phyloP scores from a whole-genome alignment of 1,140 invertebrate species.

The Melitaea cinxia region DNA sequence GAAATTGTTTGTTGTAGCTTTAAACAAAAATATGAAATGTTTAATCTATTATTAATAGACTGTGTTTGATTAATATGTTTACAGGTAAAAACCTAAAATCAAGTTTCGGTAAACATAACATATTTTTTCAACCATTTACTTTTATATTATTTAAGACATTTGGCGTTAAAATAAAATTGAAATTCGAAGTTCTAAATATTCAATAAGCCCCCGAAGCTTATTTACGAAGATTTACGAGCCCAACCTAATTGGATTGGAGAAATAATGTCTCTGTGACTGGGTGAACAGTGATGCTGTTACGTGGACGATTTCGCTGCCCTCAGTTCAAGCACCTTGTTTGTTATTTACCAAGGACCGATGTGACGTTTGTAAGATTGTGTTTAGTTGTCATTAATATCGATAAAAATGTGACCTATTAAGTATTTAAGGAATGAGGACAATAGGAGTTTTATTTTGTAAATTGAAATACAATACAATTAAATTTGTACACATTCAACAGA shows the following conservation, averaged over 20 bases:
- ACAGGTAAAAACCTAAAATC: no score
- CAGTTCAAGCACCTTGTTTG: background rate
- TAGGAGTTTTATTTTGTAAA: no score
- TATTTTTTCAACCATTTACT: no score
- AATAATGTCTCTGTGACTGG: conserved; percentile 40
- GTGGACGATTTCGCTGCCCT: conserved; percentile 25
- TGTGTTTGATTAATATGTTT: no score
- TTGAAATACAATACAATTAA: no score
- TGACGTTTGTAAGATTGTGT: background rate
- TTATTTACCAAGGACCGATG: background rate
- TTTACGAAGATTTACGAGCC: conserved; percentile 34
- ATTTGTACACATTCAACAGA: no score
- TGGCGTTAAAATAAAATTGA: background rate
- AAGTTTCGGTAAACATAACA: no score
- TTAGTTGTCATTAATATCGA: background rate
- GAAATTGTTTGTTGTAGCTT: no score
- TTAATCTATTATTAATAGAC: no score
- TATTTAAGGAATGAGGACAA: no score
- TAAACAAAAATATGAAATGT: no score
- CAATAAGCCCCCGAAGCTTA: conserved; percentile 26
- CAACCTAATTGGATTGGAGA: conserved; percentile 37
- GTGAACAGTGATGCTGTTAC: conserved; percentile 28
- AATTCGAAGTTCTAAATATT: conserved; percentile 25
- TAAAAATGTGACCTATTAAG: no score
- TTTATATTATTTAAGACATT: background rate